phyloP scores from a whole-genome alignment of 1,140 invertebrate genomes.

The Lamellibrachia luymesi region DNA sequence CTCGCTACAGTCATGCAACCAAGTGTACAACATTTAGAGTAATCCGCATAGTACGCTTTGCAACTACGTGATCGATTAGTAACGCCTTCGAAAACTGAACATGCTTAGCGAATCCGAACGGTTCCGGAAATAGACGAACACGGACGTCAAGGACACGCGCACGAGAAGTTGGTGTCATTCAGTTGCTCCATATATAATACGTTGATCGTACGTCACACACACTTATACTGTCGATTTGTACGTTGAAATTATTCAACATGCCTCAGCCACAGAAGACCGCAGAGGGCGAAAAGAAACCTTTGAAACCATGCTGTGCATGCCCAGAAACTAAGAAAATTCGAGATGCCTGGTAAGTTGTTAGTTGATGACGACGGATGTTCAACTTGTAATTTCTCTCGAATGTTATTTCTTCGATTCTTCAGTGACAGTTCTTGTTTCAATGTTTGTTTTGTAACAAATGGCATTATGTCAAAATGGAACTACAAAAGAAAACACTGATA shows the following conservation, averaged over 20 bases:
- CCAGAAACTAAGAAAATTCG: constrained; percentile 90
- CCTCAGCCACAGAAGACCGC: neutral
- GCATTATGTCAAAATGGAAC: too few relatives aligned
- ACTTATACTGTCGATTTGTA: neutral
- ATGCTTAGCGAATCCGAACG: neutral
- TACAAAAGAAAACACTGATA: too few relatives aligned
- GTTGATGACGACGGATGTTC: too few relatives aligned
- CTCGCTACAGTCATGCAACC: neutral
- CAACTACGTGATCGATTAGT: neutral
- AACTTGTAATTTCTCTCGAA: too few relatives aligned
- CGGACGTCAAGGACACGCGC: constrained; percentile 2
- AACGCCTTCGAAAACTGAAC: neutral
- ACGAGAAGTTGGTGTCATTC: constrained; percentile 4
- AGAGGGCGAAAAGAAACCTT: constrained; percentile 61
- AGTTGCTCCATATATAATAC: neutral
- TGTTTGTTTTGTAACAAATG: too few relatives aligned
- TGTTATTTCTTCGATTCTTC: too few relatives aligned
- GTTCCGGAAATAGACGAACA: neutral
- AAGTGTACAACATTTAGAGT: neutral
- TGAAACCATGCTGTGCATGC: constrained; percentile 95
- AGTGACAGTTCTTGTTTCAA: too few relatives aligned
- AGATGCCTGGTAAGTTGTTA: constrained; percentile 78
- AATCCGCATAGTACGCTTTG: neutral
- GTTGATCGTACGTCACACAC: neutral
- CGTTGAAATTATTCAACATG: neutral